Evolutionary conservation across 30 jellyfish, hydroid and myxozoan species (phyloP).

Genomic region (Chironex yamaguchii): DNA sequence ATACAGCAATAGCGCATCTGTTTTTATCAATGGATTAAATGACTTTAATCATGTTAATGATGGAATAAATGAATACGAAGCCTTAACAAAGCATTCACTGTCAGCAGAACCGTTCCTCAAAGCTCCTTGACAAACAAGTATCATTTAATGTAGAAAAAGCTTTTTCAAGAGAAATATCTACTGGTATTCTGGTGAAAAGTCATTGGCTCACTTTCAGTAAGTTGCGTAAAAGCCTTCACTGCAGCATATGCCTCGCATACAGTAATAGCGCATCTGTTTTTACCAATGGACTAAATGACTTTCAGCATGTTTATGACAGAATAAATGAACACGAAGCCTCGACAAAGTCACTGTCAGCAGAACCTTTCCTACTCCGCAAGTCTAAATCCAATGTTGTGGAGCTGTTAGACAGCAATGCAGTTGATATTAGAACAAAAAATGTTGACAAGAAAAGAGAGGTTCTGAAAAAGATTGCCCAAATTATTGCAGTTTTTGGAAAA

Average conservation of each 20-base stretch:
- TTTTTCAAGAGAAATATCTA: background rate
- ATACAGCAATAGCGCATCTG: background rate
- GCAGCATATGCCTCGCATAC: background rate
- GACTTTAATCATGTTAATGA: background rate
- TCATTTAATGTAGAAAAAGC: background rate
- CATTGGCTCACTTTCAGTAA: background rate
- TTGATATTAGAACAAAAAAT: constrained; percentile 1
- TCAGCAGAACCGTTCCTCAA: background rate
- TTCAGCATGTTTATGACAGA: background rate
- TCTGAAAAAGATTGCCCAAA: too few relatives aligned
- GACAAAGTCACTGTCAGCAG: background rate
- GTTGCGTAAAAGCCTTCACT: background rate
- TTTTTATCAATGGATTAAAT: background rate
- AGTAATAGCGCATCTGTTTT: background rate
- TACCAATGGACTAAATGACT: background rate
- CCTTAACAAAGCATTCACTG: background rate
- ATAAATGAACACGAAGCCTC: background rate
- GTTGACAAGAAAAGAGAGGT: too few relatives aligned
- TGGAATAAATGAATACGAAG: background rate
- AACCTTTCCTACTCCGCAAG: background rate
- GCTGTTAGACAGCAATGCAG: constrained; percentile 35
- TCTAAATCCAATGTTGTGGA: background rate
- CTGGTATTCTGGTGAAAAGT: background rate
- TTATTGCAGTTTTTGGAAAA: too few relatives aligned
- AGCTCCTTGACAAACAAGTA: background rate